A percentile compares a stretch with the other conserved stretches of the same genome.
These are phyloP conservation scores for Pseudomugil tenellus DNA, from an alignment of 2,797 vertebrate genomes.

Conservation along the genomic window DNA sequence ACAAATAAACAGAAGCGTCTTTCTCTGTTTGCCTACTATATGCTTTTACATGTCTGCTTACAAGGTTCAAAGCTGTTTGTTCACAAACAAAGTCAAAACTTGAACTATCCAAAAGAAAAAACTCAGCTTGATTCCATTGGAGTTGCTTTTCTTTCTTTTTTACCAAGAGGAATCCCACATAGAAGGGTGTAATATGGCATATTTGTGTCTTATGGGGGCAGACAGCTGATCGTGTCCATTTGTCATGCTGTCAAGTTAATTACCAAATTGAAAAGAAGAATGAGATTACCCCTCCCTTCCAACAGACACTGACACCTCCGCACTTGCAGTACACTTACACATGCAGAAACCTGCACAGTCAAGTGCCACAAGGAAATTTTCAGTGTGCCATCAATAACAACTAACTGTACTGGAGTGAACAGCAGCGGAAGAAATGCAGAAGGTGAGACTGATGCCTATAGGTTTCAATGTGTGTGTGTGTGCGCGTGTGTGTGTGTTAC, in stretches of 20 bases:
- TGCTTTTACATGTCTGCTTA: constrained; percentile 18
- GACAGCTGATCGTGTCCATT: constrained; percentile 86
- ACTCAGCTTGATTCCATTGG: constrained; percentile 62
- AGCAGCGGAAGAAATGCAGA: constrained; percentile 65
- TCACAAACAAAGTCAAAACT: constrained; percentile 31
- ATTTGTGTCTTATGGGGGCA: constrained; percentile 83
- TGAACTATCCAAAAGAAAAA: constrained; percentile 46
- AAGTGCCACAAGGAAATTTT: constrained; percentile 68
- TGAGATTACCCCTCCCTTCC: constrained; percentile 77
- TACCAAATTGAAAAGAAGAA: constrained; percentile 84
- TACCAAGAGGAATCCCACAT: constrained; percentile 62
- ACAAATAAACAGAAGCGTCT: constrained; percentile 58
- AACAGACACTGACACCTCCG: constrained; percentile 67
- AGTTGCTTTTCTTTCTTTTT: constrained; percentile 67
- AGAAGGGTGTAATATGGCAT: constrained; percentile 74
- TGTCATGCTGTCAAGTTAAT: constrained; percentile 88
- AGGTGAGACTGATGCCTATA: constrained; percentile 61
- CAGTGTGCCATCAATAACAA: constrained; percentile 68
- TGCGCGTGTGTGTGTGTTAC: constrained; percentile 1
- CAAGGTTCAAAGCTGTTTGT: constrained; percentile 9
- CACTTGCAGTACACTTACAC: constrained; percentile 32
- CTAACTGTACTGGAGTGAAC: constrained; percentile 67
- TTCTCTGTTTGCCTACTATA: constrained; percentile 14
- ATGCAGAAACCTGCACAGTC: constrained; percentile 56
- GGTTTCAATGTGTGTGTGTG: constrained; percentile 11